These are phyloP conservation scores for Uloborus diversus DNA, from an alignment of 1,140 invertebrate species.

Conservation along the genomic window DNA sequence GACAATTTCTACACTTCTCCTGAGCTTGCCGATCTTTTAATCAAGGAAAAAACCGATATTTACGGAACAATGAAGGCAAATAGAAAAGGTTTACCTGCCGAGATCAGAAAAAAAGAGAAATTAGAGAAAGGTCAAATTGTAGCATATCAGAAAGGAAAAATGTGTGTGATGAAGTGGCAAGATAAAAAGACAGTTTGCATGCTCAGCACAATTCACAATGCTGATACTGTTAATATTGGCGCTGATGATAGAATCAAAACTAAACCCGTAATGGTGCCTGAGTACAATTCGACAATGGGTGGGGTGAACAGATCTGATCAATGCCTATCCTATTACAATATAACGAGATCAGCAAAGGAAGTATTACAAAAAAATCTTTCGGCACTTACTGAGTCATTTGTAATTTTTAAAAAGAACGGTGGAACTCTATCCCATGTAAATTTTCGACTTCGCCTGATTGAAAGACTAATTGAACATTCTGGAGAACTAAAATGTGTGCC, in stretches of 20 bases:
- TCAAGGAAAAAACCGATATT: neutral
- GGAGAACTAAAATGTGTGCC: neutral
- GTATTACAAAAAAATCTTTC: constrained; percentile 4
- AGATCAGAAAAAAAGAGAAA: neutral
- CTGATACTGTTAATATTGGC: neutral
- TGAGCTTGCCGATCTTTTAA: neutral
- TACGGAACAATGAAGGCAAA: neutral
- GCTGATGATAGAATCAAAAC: neutral
- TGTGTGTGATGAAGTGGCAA: neutral
- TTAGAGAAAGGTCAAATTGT: neutral
- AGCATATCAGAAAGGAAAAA: constrained; percentile 1
- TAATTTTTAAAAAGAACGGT: neutral
- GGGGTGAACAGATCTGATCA: neutral
- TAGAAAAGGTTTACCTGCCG: neutral
- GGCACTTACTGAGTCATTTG: neutral
- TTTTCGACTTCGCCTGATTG: neutral
- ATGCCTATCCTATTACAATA: constrained; percentile 1
- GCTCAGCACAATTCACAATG: neutral
- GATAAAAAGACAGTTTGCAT: neutral
- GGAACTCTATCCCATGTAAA: neutral
- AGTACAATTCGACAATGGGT: neutral
- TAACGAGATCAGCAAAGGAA: neutral
- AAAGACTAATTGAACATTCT: neutral
- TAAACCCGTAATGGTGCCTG: neutral
- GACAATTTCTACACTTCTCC: constrained; percentile 1